Evolutionary conservation across 2,113 vertebrate species (phyloP).

Genomic region (Tenrec ecaudatus): DNA sequence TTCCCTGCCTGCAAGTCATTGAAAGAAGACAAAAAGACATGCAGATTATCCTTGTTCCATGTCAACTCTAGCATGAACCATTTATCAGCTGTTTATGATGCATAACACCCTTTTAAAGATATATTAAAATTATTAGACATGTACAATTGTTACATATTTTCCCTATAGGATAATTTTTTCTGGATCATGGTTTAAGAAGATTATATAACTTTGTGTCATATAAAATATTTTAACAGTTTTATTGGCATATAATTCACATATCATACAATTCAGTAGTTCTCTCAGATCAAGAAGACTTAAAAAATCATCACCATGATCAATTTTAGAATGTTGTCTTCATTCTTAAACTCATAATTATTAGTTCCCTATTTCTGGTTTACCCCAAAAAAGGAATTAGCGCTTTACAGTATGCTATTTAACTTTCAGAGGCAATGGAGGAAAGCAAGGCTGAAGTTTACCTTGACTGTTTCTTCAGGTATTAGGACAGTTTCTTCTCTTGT

Average conservation of each 20-base stretch:
- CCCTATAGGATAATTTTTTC: slow-evolving; percentile 56
- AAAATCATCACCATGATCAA: too few relatives aligned
- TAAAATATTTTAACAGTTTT: slow-evolving; percentile 51
- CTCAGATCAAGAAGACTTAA: too few relatives aligned
- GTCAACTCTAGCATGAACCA: neutral
- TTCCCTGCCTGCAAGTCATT: slow-evolving; percentile 35
- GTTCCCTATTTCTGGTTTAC: neutral
- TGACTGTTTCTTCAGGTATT: neutral
- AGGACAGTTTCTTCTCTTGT: neutral
- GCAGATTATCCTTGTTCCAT: slow-evolving; percentile 49
- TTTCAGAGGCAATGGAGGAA: slow-evolving; percentile 3
- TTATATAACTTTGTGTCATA: slow-evolving; percentile 49
- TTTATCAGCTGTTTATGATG: slow-evolving; percentile 44
- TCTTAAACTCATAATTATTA: too few relatives aligned
- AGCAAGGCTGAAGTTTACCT: neutral
- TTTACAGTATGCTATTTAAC: neutral
- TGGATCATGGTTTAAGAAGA: slow-evolving; percentile 61
- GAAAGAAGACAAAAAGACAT: slow-evolving; percentile 59
- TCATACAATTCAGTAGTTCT: too few relatives aligned
- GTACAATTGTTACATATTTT: slow-evolving; percentile 14
- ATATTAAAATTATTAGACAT: slow-evolving; percentile 61
- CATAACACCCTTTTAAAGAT: slow-evolving; percentile 41
- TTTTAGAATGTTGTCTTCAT: too few relatives aligned
- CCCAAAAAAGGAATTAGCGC: neutral
- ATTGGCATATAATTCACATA: too few relatives aligned